Percentiles rank a stretch among this genome's conserved stretches.
Evolutionary conservation across 2,113 vertebrate species (phyloP).

Genomic region (Artemisiospiza belli): DNA sequence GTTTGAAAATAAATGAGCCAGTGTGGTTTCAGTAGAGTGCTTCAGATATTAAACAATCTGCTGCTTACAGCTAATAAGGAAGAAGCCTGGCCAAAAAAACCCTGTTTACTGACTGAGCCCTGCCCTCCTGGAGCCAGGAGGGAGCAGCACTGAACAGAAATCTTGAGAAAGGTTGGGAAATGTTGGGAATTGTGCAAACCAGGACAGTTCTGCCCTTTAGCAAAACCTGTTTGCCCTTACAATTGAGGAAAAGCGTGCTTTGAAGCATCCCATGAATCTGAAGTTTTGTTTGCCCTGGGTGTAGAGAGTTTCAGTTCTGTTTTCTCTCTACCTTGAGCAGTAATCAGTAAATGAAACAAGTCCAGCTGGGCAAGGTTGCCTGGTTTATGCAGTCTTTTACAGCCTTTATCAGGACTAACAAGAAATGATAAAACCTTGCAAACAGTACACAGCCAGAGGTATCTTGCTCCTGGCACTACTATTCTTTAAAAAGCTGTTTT

Average conservation of each 20-base stretch:
- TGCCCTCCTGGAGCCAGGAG: background rate
- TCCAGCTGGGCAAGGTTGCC: conserved; percentile 9
- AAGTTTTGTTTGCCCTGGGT: background rate
- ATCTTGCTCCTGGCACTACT: background rate
- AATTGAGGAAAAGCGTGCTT: fast-evolving
- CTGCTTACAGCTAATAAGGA: background rate
- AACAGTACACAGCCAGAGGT: background rate
- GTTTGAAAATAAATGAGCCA: background rate
- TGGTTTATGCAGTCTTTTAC: background rate
- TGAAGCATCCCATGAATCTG: background rate
- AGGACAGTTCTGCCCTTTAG: background rate
- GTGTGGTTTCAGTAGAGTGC: background rate
- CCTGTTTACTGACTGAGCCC: background rate
- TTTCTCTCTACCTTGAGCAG: background rate
- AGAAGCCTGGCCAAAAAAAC: background rate
- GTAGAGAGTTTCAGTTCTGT: background rate
- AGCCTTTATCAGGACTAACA: background rate
- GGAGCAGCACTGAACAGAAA: background rate
- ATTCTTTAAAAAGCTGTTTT: background rate
- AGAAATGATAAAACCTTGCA: background rate
- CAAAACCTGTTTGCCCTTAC: background rate
- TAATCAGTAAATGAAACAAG: background rate
- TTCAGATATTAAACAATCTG: background rate
- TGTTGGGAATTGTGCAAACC: background rate
- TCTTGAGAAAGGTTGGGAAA: background rate